Evolutionary conservation across 2,888 invertebrate genomes (phyloP), one percentile per base, ranked within the genome.

Genomic region (Pterobdella sp.): DNA sequence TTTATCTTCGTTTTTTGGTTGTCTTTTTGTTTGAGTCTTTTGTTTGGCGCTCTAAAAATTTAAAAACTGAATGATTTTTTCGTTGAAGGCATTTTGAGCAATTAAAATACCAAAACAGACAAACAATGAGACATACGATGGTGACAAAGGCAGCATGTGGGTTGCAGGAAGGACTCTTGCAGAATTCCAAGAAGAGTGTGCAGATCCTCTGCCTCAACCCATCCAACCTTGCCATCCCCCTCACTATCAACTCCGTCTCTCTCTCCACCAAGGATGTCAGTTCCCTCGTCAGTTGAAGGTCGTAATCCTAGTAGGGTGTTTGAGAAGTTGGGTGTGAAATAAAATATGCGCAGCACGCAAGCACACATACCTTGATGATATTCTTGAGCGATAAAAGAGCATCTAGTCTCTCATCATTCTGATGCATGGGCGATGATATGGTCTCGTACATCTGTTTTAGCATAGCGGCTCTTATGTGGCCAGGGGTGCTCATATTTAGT

Each of bases 401-500:
- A 79, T 90, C 88, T 75, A 92, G 85, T 60, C 91, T 86, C 78
- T 90, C 88, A 76, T 89, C 88, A 31, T 87, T 86, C 0, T 86
- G 86, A 75, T 88, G 81, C 76, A 88, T 86, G 74, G 81, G 82
- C 81, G 84, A 83, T 71, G 87, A 85, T 78, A 93, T 86, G 72
- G 88, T 87, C 78, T 88, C 87, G 81, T 91, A 92, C 26, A 92
- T 85, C 78, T 88, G 88, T 74, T 88, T 88, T 66, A 91, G 86
- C 80, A 90, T 89, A 70, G 89, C 88, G 26, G 91, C 92, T 79
- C 89, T 88, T 80, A 92, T 91, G 31, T 90, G 90, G 81, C 90
- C 90, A 70, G 91, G 81, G 0, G 92, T 90, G 78, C 93, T 90
- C 90, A 94, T 89, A 77, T 89, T 88, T 29, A 92, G 87, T 49